phyloP scores from a whole-genome alignment of 2,113 vertebrate genomes.

The Ceyx margarethae region DNA sequence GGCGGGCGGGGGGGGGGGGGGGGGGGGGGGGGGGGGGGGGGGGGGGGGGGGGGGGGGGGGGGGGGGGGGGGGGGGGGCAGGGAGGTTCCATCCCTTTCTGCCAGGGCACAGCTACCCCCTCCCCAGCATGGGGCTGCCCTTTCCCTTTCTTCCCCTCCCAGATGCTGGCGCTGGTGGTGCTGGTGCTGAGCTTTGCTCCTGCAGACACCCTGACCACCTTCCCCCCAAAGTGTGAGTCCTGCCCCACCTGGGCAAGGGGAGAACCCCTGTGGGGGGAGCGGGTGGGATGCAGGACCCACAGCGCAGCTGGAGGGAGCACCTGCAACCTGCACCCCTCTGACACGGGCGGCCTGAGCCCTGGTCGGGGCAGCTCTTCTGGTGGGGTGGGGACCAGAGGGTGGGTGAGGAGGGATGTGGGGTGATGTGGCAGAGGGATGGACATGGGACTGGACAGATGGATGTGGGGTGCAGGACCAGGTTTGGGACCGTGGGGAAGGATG shows the following conservation, averaged over 20 bases:
- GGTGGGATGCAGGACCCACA: not conserved
- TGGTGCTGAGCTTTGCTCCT: not conserved
- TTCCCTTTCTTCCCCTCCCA: not conserved
- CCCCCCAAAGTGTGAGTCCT: conserved; percentile 29
- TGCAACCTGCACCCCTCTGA: no score
- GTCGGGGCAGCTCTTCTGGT: not conserved
- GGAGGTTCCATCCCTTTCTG: not conserved
- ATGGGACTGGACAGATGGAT: fast-evolving
- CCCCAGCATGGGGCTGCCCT: not conserved
- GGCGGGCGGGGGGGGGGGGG: no score
- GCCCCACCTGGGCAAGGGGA: not conserved
- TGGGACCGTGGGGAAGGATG: fast-evolving
- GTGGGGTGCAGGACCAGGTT: not conserved
- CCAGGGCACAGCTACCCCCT: not conserved
- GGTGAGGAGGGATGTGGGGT: not conserved
- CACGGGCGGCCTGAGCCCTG: fast-evolving
- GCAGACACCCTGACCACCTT: not conserved
- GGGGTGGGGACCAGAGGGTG: not conserved
- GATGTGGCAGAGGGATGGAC: not conserved
- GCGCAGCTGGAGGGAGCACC: not conserved
- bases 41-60: no score
- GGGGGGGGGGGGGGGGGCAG: not conserved
- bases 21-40: no score
- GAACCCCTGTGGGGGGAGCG: fast-evolving
- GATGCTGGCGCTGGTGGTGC: conserved; percentile 20